These are phyloP conservation scores for Pinna nobilis DNA, from an alignment of 1,140 invertebrate species.

Conservation along the genomic window DNA sequence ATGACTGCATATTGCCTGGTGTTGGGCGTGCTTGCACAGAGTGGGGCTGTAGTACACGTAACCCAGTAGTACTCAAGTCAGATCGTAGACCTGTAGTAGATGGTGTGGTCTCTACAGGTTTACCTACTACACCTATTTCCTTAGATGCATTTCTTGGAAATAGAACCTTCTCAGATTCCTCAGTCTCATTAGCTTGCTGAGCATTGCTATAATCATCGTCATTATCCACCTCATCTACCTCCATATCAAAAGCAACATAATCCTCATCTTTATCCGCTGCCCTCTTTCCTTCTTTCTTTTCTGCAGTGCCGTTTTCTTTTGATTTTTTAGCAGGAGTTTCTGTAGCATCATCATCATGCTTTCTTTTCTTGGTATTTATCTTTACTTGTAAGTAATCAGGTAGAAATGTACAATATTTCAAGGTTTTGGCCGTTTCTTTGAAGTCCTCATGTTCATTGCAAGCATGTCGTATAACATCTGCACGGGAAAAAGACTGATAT, in stretches of 20 bases:
- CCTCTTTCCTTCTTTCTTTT: constrained; percentile 36
- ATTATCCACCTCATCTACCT: constrained; percentile 56
- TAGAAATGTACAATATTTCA: constrained; percentile 61
- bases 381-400: constrained; percentile 57
- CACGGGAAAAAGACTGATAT: constrained; percentile 67
- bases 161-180: constrained; percentile 24
- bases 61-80: too few species aligned
- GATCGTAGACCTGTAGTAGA: too few species aligned
- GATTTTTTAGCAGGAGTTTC: constrained; percentile 10
- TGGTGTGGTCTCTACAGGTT: not conserved
- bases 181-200: constrained; percentile 11
- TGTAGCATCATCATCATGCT: constrained; percentile 16
- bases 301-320: constrained; percentile 13
- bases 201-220: constrained; percentile 34
- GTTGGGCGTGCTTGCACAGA: not conserved
- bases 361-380: constrained; percentile 38
- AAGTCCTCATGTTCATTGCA: constrained; percentile 54
- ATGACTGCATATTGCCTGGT: not conserved
- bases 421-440: constrained; percentile 45
- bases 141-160: constrained; percentile 11
- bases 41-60: not conserved
- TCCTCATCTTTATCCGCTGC: constrained; percentile 36
- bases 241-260: constrained; percentile 56
- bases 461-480: constrained; percentile 64
- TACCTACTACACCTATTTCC: not conserved